phyloP scores from a whole-genome alignment of 35 echinoderm and acorn worm genomes.

The Nesometra sesokonis region DNA sequence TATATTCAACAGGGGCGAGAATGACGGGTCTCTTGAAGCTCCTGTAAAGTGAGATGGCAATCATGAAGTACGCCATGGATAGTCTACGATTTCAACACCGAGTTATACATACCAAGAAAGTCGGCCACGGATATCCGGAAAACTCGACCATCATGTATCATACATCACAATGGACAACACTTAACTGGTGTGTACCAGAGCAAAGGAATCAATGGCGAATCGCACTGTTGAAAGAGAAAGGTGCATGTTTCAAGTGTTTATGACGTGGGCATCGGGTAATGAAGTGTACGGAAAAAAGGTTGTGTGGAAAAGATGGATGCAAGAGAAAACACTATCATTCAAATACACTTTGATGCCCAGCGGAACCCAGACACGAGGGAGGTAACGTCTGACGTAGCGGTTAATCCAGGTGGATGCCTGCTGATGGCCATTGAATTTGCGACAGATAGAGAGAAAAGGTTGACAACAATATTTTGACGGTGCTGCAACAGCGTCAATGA shows the following conservation, averaged over 20 bases:
- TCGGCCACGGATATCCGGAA: background rate
- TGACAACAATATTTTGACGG: background rate
- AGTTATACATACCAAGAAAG: background rate
- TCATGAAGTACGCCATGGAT: background rate
- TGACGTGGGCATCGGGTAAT: background rate
- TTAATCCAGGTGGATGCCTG: conserved; percentile 1
- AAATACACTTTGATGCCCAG: background rate
- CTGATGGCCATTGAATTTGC: background rate
- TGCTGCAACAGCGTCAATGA: background rate
- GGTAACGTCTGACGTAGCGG: background rate
- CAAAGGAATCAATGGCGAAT: background rate
- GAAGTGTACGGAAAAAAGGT: too few relatives aligned
- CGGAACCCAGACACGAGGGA: background rate
- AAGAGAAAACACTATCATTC: background rate
- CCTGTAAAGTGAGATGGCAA: background rate
- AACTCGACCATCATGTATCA: background rate
- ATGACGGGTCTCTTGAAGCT: background rate
- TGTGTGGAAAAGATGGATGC: background rate
- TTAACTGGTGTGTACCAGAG: background rate
- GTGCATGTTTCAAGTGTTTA: background rate
- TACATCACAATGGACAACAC: background rate
- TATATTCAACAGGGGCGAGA: background rate
- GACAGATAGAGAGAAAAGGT: background rate
- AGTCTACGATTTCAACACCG: background rate
- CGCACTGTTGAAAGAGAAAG: background rate